Base-by-base conservation (phyloP, 2,113 vertebrate species). In the Hippocampus barbouri region DNA sequence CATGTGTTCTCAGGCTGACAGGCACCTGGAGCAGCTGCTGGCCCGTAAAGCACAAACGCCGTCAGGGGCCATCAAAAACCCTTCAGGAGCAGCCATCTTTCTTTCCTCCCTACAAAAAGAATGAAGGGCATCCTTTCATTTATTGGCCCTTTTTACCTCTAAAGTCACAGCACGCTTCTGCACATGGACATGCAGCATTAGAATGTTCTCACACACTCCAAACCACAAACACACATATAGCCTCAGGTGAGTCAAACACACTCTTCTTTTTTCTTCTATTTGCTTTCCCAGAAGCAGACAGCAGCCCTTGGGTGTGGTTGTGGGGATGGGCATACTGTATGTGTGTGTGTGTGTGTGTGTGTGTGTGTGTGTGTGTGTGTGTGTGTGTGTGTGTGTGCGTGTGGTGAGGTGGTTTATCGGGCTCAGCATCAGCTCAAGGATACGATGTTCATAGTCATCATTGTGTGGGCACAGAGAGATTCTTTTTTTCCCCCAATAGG, bases 11-110 rank as follows among this genome's bases (percentile, higher is more conserved):
- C 49, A 20, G 47, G 30, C 66, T 30, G 20, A 34, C 77, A 70
- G 80, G 84, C 87, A 89, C 89, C 90, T 88, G 89, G 86, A 66
- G 84, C 86, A 91, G 85, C 87, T 90, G 89, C 65, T 87, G 68
- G 76, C 79, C 27, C 75, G 77, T 90, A 86, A 90, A 90, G 72
- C 72, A 62, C 70, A 20, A 71, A 27, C 53, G 25, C 77, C 83
- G 82, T 85, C 71, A 83, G 89, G 80, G 85, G 73, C 82, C 81
- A 80, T 86, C 84, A 91, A 85, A 88, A 79, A 79, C 85, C 80
- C 84, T 83, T 82, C 79, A 69, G 67, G 79, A 79, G 81, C 80
- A 43, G 79, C 75, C 77, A 85, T 76, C 38, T 81, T 85, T 86
- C 85, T 86, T 90, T 79, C 85, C 89, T 85, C 78, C 81, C 75